Conservation (phyloP, 2,113 vertebrate genomes). For the Ceyx melanurus region DNA sequence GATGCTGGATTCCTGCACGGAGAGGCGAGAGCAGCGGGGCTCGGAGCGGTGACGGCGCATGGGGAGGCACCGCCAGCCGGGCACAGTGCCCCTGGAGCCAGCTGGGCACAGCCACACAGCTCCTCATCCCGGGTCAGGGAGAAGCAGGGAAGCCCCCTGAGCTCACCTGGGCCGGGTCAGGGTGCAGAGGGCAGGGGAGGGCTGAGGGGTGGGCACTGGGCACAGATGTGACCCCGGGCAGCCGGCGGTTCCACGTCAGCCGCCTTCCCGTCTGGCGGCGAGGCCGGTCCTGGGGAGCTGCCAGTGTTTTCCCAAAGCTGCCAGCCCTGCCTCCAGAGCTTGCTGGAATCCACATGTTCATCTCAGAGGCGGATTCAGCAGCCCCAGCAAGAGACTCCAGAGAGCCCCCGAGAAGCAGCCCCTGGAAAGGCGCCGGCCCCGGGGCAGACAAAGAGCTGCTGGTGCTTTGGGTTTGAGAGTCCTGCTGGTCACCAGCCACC, state of each 20-base stretch:
- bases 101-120: too few species aligned
- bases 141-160: not conserved
- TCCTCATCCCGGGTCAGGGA: not conserved
- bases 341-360: not conserved
- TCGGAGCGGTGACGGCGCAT: not conserved
- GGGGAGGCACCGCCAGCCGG: not conserved
- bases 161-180: not conserved
- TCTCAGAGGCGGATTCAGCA: not conserved
- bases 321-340: too few species aligned
- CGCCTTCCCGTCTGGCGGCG: constrained; percentile 36
- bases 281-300: not conserved
- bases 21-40: not conserved
- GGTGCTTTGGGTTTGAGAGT: not conserved
- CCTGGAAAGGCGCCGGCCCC: too few species aligned
- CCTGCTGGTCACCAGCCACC: not conserved
- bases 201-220: not conserved
- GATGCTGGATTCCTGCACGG: not conserved
- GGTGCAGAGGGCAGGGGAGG: accelerated
- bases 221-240: not conserved
- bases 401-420: not conserved
- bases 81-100: not conserved
- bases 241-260: constrained; percentile 27
- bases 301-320: not conserved
- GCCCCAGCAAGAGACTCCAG: not conserved
- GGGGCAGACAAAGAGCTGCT: constrained; percentile 18